Conservation (phyloP, 2,113 vertebrate genomes). For the Phylloscopus trochiloides region DNA sequence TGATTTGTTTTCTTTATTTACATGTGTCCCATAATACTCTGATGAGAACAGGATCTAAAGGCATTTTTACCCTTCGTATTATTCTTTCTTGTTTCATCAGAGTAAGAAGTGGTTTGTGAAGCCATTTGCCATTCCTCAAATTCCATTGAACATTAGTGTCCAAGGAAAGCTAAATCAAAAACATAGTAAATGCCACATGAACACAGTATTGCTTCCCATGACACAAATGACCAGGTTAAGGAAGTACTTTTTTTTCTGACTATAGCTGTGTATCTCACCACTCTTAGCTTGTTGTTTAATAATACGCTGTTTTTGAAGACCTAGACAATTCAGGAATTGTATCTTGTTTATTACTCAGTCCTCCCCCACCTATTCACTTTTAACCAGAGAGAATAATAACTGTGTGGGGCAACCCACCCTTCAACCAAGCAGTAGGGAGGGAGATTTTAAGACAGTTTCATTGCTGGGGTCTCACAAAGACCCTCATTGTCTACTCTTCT, state of each 20-base stretch:
- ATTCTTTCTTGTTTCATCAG: constrained; percentile 52
- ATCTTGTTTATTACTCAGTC: neutral
- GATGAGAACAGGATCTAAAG: constrained; percentile 30
- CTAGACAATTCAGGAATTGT: neutral
- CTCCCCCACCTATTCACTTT: neutral
- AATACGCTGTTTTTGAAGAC: neutral
- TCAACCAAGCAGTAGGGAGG: neutral
- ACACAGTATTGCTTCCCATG: neutral
- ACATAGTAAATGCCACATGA: neutral
- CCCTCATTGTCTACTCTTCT: neutral
- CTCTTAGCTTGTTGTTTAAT: neutral
- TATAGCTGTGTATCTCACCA: neutral
- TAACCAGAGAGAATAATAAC: neutral
- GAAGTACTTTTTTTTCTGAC: neutral
- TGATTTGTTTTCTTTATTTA: constrained; percentile 78
- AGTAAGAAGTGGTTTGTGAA: constrained; percentile 66
- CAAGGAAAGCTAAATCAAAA: constrained; percentile 50
- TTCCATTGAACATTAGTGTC: constrained; percentile 51
- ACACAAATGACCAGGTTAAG: neutral
- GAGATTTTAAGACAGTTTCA: neutral
- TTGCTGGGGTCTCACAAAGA: neutral
- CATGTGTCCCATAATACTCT: constrained; percentile 48
- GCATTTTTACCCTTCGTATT: constrained; percentile 22
- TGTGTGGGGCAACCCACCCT: neutral
- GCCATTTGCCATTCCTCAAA: constrained; percentile 66